Base-by-base conservation (phyloP, 2,797 vertebrate genomes). In the Mormyrops boulengeri region DNA sequence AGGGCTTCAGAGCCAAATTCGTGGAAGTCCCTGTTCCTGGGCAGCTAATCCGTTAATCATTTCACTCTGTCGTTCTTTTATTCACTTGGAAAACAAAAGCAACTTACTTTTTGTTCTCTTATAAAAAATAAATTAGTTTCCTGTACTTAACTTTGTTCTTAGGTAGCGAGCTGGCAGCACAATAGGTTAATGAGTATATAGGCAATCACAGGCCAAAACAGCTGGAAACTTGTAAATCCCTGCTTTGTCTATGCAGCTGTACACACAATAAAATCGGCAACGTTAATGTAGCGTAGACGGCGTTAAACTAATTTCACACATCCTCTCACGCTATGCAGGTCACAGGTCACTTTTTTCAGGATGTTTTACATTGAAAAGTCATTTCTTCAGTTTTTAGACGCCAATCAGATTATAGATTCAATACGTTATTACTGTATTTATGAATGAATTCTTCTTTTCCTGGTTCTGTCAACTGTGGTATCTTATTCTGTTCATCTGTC, bases 401-500 rank as follows among this genome's bases (percentile, higher is more conserved):
- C 50, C 84, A 53, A 34, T 87, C 52, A 50, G 52, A 87, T 53
- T 12, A 52, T 47, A 38, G 53, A 55, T 22, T 69, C 34, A 41
- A 82, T 84, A 55, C 19, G 38, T 47, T 49, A 55, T 57, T 85
- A 47, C 80, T 60, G 77, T 80, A 85, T 41, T 62, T 66, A 52
- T 69, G 52, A 30, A 89, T 34, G 47, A 86, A 87, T 88, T 90
- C 80, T 77, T 77, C 90, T 89, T 91, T 87, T 88, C 73, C 91
- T 90, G 89, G 90, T 92, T 89, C 90, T 91, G 90, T 88, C 89
- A 89, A 69, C 88, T 88, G 90, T 90, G 88, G 89, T 60, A 49
- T 85, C 57, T 90, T 90, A 69, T 90, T 88, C 87, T 85, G 44
- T 62, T 44, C 69, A 86, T 89, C 87, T 52, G 8, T 90, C 88